These are phyloP conservation scores for Trachythela sp. DNA, from an alignment of 64 coral and sea anemone genomes.

Conservation along the genomic window DNA sequence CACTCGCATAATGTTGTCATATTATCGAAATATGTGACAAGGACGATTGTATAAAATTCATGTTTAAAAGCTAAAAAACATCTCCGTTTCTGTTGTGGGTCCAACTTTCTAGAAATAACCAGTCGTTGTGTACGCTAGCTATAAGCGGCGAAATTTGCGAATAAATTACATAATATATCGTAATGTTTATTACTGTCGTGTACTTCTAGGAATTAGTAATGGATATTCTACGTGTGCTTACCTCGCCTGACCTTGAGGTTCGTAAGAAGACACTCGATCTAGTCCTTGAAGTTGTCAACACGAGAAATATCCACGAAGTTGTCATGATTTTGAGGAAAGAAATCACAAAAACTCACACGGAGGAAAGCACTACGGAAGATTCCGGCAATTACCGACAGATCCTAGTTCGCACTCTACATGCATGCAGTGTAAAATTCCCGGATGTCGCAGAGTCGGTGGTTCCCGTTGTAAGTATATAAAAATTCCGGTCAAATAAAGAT, in stretches of 20 bases:
- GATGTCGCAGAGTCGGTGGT: constrained; percentile 94
- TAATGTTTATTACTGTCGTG: neutral
- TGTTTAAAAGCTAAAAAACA: too few species aligned
- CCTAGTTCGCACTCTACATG: constrained; percentile 87
- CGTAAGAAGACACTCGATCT: constrained; percentile 95
- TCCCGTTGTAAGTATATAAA: constrained; percentile 75
- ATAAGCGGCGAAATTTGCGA: too few species aligned
- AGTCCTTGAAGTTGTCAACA: constrained; percentile 90
- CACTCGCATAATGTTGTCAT: too few species aligned
- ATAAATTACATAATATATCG: neutral
- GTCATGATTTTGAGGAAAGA: constrained; percentile 94
- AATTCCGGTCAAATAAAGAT: neutral
- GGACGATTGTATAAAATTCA: too few species aligned
- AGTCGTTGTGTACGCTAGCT: too few species aligned
- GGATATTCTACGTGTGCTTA: constrained; percentile 92
- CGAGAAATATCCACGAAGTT: constrained; percentile 93
- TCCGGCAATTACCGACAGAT: constrained; percentile 50
- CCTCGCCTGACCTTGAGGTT: constrained; percentile 93
- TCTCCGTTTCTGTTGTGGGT: too few species aligned
- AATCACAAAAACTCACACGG: constrained; percentile 93
- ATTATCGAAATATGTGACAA: too few species aligned
- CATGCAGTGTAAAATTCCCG: constrained; percentile 98
- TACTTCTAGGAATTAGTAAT: constrained; percentile 90
- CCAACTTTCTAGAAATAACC: too few species aligned
- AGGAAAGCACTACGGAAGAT: constrained; percentile 40